Percentiles rank a stretch among this genome's conserved stretches.
phyloP scores from a whole-genome alignment of 2,888 invertebrate genomes.

The Dasypolia templi region DNA sequence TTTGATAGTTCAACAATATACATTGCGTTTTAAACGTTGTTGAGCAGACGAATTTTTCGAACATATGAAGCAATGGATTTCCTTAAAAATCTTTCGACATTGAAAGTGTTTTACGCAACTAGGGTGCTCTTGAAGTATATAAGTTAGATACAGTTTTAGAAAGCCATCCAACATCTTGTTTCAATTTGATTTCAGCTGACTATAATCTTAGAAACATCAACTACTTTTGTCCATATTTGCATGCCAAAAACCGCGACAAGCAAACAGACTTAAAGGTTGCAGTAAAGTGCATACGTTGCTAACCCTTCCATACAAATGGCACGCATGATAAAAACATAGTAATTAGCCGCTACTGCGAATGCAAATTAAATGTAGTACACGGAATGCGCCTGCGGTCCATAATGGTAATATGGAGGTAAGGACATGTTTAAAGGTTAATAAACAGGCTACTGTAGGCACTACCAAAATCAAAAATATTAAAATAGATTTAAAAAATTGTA shows the following conservation, averaged over 20 bases:
- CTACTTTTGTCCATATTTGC: not conserved
- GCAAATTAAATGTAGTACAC: slow-evolving; percentile 50
- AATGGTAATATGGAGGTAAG: slow-evolving; percentile 27
- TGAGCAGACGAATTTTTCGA: not conserved
- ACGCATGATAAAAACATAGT: slow-evolving; percentile 48
- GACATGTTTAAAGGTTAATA: slow-evolving; percentile 35
- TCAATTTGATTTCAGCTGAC: not conserved
- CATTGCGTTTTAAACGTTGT: not conserved
- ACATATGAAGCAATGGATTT: not conserved
- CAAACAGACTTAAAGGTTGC: not conserved
- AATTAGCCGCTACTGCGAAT: slow-evolving; percentile 49
- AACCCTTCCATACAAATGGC: slow-evolving; percentile 33
- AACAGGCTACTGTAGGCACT: slow-evolving; percentile 1
- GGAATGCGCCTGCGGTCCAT: slow-evolving; percentile 13
- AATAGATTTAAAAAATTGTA: slow-evolving; percentile 4
- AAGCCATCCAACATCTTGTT: not conserved
- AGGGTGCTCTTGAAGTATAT: not conserved
- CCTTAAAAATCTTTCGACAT: not conserved
- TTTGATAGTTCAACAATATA: not conserved
- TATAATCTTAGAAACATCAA: not conserved
- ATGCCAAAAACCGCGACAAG: not conserved
- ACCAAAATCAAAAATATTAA: not conserved
- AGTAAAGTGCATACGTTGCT: not conserved
- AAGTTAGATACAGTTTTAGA: not conserved
- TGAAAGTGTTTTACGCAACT: not conserved